Evolutionary conservation across 1,140 invertebrate genomes (phyloP).

Genomic region (Sesamia nonagrioides): DNA sequence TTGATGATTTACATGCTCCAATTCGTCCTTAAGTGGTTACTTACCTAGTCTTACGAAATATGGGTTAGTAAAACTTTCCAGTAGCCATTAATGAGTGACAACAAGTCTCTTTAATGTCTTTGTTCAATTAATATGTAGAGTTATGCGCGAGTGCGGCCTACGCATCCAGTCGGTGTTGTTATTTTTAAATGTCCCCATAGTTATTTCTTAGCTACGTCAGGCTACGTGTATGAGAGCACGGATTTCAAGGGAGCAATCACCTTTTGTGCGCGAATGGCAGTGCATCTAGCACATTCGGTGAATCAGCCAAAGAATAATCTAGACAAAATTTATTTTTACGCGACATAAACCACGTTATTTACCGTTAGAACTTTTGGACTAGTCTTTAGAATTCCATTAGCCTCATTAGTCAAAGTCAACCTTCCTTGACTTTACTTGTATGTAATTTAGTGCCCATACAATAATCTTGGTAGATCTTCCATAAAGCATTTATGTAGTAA

Average conservation of each 20-base stretch:
- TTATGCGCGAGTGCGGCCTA: constrained; percentile 34
- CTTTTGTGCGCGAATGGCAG: constrained; percentile 31
- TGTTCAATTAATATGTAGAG: not conserved
- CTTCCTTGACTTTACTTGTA: too few species aligned
- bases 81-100: constrained; percentile 1
- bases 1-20: not conserved
- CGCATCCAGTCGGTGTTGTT: constrained; percentile 29
- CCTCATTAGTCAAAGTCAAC: too few species aligned
- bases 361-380: not conserved
- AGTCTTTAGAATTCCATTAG: not conserved
- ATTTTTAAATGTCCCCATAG: constrained; percentile 49
- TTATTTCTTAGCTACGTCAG: constrained; percentile 49
- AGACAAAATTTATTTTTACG: constrained; percentile 17
- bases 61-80: constrained; percentile 29
- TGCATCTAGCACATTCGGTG: constrained; percentile 33
- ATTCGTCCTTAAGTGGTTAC: not conserved
- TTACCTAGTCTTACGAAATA: not conserved
- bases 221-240: constrained; percentile 33
- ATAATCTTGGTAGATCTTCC: too few species aligned
- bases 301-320: constrained; percentile 43
- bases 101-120: not conserved
- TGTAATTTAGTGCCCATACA: too few species aligned
- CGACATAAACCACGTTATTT: constrained; percentile 1
- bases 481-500: too few species aligned
- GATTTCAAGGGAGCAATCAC: constrained; percentile 52